Evolutionary conservation across 2,113 vertebrate species (phyloP), one percentile per base, ranked within the genome.

Genomic region (Oreocharis arfaki): DNA sequence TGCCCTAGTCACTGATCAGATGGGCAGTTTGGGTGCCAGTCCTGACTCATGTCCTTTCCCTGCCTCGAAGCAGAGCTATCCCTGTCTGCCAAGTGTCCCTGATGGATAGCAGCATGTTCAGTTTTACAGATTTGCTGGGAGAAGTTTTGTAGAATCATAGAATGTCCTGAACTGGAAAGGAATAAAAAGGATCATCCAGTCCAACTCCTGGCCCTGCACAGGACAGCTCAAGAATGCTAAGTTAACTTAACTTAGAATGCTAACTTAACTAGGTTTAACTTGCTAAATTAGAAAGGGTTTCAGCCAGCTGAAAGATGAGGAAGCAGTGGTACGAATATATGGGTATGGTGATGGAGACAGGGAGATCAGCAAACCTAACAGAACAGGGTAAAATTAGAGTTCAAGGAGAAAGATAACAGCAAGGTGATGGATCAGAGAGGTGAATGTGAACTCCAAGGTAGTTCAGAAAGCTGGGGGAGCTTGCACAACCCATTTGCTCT

Each of bases 391-490:
- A 71, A 75, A 71, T 39, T 4, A 82, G 24, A 84, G n/a, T 86
- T 86, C 41, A 39, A 33, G 52, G 24, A 50, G 61, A 67, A 86
- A 53, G 55, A 15, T 15, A n/a, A 59, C 17, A 6, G 35, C 37
- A 81, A 59, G 71, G 14, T 75, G 55, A 53, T 3, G 22, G 28
- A 50, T 47, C 46, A 61, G 16, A 59, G 44, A 77, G 39, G 44
- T 27, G 22, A 81, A 64, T 6, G 8, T 65, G 55, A 75, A 24
- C 68, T 76, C 39, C 53, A 71, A n/a, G 74, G 47, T 41, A 63
- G 22, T 24, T 52, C 0, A 4, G 37, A 30, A 81, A 77, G 42
- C 30, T 0, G 0, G 4, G 16, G 49, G 32, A 57, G 13, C 22
- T 56, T 69, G 21, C 41, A 68, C 41, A 32, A 22, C 18, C 42